Conservation (phyloP, 2,113 vertebrate species). For the Chaetorhynchus papuensis region DNA sequence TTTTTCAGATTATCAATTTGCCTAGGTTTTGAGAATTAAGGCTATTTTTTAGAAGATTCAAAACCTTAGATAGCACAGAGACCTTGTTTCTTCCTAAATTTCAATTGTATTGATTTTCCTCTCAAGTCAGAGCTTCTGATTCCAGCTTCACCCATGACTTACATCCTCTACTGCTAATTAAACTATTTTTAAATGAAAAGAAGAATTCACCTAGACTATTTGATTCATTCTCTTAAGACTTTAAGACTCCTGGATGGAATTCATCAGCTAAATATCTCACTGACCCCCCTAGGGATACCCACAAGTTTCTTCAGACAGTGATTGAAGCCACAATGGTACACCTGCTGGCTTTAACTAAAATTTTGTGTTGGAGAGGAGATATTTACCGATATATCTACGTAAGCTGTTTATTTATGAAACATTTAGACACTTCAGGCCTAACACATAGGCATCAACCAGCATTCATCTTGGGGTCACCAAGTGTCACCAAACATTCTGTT, state of each 20-base stretch:
- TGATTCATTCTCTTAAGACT: neutral
- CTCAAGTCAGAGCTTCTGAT: neutral
- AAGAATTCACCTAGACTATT: neutral
- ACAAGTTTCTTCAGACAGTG: neutral
- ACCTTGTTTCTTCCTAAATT: neutral
- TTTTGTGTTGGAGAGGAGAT: neutral
- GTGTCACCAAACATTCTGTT: neutral
- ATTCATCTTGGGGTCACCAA: neutral
- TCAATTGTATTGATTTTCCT: neutral
- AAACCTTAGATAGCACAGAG: neutral
- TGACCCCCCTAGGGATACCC: neutral
- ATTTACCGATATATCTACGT: neutral
- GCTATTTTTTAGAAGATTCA: neutral
- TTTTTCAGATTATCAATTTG: neutral
- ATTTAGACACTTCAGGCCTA: neutral
- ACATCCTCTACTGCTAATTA: neutral
- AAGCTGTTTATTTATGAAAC: neutral
- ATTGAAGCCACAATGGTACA: neutral
- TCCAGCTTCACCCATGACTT: neutral
- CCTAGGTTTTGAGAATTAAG: neutral
- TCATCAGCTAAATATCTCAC: neutral
- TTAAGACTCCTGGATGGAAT: neutral
- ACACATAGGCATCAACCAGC: neutral
- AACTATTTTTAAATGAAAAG: neutral
- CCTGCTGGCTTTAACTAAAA: neutral